Evolutionary conservation across 92 coral and sea anemone species (phyloP), one percentile per base, ranked within the genome.

Genomic region (Chrysogorgia sp.): DNA sequence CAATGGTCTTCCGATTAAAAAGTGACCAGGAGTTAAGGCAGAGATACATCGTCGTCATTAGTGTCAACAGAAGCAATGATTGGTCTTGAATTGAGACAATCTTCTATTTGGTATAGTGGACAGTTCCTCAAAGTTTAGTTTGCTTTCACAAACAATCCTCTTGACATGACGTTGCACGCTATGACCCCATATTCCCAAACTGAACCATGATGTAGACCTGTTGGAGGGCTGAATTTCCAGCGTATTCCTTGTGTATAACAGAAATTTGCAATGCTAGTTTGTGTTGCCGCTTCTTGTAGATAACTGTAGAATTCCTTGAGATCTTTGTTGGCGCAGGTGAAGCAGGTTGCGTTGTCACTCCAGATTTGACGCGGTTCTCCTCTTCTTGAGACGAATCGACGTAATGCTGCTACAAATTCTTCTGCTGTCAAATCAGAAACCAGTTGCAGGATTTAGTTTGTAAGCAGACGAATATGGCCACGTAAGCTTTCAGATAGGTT

Each of bases 401-500:
- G n/a, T n/a, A n/a, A 75, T 34, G 91, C 83, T 15, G 88, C 86
- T 32, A 88, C 52, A 48, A 84, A 88, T 0, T 88, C 84, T 84
- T 84, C 83, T 24, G 89, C 72, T 13, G 85, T 70, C n/a, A 88
- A 79, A 30, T 75, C 74, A 2, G 79, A 63, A n/a, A 86, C 82
- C 21, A 82, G 65, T 30, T 88, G 55, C 75, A 76, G 34, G 87
- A 72, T 79, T 88, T 72, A 0, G 67, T 71, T 57, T 62, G 81
- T 50, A 88, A 72, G 25, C 87, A 85, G 24, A 82, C 90, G 48
- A 89, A 87, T 30, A 88, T 34, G 85, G 91, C 86, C 10, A 40
- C 85, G 40, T 76, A 80, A 32, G 86, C 81, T 21, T 88, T 88
- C 79, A 13, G n/a, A 53, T 85, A 77, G 3, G 83, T 86, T 7